Evolutionary conservation across 2,797 vertebrate species (phyloP), one percentile per base, ranked within the genome.

Genomic region (Gephyroberyx darwinii): DNA sequence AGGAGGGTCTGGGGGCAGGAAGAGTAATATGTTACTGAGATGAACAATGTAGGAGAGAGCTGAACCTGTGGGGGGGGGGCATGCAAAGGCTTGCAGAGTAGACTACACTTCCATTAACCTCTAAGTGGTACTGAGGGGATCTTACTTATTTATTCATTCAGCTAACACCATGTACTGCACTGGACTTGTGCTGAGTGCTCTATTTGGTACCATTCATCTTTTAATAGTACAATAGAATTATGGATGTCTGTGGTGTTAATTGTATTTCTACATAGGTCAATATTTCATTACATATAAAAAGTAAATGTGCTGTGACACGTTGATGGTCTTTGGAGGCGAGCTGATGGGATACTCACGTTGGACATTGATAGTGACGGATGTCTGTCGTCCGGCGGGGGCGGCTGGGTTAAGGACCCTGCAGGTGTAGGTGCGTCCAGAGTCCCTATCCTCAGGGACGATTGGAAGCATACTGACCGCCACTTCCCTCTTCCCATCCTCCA

Each of bases 391-490:
- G 0, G 92, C 92, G 0, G 96, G 96, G 39, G 95, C 91, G 1
- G 96, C 96, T 2, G 88, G 92, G 86, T 96, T 98, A 54, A 94
- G 88, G 64, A 96, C 96, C 71, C 94, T 92, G 86, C 96, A 98
- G 70, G 95, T 95, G 85, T 95, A 96, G 57, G 93, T 95, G 75
- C 95, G 94, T 45, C 95, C 96, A 1, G 95, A 93, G 74, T 98
- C 96, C 0, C 87, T 91, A 58, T 95, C 94, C 82, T 95, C 95
- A 0, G 96, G 96, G 17, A 94, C 86, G 71, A 98, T 92, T 31
- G 93, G 93, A 80, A 97, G 92, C 90, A 94, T 93, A 80, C 95
- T 97, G 85, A 96, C 92, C 2, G 95, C 92, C 1, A 86, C 51
- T 78, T 95, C 95, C 59, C 93, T 89, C 85, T 94, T 94, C 43